These are phyloP conservation scores for Larimichthys polyactis DNA, from an alignment of 2,113 vertebrate genomes.

Conservation along the genomic window DNA sequence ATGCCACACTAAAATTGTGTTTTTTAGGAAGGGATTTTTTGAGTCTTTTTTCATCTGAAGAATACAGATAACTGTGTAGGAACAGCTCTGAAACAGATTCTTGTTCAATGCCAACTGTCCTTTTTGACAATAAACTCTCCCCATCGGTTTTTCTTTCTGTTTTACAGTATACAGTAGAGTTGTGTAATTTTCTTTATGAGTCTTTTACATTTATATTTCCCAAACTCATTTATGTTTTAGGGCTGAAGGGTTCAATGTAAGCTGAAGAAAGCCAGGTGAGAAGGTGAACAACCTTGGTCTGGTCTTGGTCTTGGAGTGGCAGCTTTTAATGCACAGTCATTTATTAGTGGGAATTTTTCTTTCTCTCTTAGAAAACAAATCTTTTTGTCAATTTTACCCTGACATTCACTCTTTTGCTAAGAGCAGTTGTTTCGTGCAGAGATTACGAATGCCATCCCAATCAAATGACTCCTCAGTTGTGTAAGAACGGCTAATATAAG, in stretches of 20 bases:
- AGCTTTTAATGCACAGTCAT: slow-evolving; percentile 24
- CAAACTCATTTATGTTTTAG: neutral
- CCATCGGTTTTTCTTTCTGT: neutral
- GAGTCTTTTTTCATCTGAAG: no score
- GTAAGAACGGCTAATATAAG: slow-evolving; percentile 40
- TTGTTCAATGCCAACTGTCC: no score
- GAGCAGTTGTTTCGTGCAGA: slow-evolving; percentile 25
- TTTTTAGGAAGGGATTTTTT: no score
- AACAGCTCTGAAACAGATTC: no score
- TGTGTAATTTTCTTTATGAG: neutral
- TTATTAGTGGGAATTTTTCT: slow-evolving; percentile 10
- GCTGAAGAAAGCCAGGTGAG: neutral
- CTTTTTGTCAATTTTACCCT: slow-evolving; percentile 54
- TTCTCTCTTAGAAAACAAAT: slow-evolving; percentile 41
- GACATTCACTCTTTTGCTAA: slow-evolving; percentile 42
- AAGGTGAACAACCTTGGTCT: neutral
- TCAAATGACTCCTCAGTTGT: slow-evolving; percentile 27
- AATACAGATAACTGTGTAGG: no score
- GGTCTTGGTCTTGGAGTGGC: neutral
- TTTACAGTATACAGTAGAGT: neutral
- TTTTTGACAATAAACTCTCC: neutral
- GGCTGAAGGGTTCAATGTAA: neutral
- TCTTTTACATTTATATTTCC: neutral
- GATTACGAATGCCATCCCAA: slow-evolving; percentile 40
- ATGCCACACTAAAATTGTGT: no score